Conservation (phyloP, 1,140 invertebrate genomes). For the Manduca sexta region DNA sequence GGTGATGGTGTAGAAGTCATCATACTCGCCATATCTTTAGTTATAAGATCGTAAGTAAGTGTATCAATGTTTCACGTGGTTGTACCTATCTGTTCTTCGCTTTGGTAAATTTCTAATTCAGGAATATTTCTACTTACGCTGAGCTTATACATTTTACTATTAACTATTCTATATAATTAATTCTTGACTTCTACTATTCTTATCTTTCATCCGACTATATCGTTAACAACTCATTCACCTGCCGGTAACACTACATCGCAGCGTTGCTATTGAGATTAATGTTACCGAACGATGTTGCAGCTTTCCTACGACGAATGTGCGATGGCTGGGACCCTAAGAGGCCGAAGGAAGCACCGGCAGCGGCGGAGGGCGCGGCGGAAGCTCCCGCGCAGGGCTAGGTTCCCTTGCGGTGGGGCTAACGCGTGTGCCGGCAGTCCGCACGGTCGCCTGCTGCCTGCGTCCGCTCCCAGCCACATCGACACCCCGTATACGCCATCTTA, state of each 20-base stretch:
- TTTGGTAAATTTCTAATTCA: background rate
- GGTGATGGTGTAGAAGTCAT: conserved; percentile 78
- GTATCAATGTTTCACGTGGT: conserved; percentile 19
- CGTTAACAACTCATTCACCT: conserved; percentile 7
- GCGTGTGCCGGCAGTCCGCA: conserved; percentile 22
- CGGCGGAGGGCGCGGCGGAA: conserved; percentile 37
- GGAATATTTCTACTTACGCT: background rate
- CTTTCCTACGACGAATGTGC: conserved; percentile 82
- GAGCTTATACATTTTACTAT: background rate
- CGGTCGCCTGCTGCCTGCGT: conserved; percentile 22
- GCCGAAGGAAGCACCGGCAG: conserved; percentile 33
- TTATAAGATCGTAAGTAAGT: conserved; percentile 76
- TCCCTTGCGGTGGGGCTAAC: conserved; percentile 6
- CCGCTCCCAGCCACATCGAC: conserved; percentile 20
- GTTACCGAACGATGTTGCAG: conserved; percentile 59
- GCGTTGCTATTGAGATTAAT: background rate
- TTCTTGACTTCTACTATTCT: conserved; percentile 17
- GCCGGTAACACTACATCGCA: conserved; percentile 6
- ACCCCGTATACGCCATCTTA: conserved; percentile 47
- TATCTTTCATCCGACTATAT: conserved; percentile 1
- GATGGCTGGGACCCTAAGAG: conserved; percentile 69
- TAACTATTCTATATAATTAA: background rate
- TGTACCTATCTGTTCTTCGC: conserved; percentile 22
- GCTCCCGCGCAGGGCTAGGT: conserved; percentile 51
- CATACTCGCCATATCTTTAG: conserved; percentile 68